Evolutionary conservation across 35 echinoderm and acorn worm species (phyloP).

Genomic region (Lytechinus pictus): DNA sequence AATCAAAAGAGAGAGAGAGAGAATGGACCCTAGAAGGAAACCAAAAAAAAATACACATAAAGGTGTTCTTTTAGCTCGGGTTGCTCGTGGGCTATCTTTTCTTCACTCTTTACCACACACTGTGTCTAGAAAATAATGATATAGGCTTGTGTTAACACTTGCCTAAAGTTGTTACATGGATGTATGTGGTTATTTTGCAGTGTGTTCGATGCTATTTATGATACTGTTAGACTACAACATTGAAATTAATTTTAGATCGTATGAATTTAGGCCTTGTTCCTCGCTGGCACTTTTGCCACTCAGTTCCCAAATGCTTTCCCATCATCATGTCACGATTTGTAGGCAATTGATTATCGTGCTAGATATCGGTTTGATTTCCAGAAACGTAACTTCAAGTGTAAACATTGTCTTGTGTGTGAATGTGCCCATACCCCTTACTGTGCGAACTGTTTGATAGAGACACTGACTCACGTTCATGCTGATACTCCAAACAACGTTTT

Average conservation of each 20-base stretch:
- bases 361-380: not conserved
- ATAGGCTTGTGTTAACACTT: not conserved
- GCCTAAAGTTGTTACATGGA: too few species aligned
- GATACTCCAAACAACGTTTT: not conserved
- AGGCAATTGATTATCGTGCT: too few species aligned
- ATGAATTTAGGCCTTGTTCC: too few species aligned
- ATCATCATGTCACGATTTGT: too few species aligned
- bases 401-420: not conserved
- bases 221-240: too few species aligned
- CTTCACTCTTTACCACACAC: not conserved
- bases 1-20: not conserved
- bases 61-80: not conserved
- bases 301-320: too few species aligned
- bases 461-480: not conserved
- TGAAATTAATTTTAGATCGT: too few species aligned
- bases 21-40: not conserved
- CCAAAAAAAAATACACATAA: not conserved
- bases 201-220: too few species aligned
- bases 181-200: too few species aligned
- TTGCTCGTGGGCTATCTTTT: not conserved
- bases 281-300: too few species aligned
- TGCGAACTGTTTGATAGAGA: constrained; percentile 2
- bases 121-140: not conserved
- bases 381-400: not conserved
- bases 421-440: not conserved